Conservation (phyloP, 2,797 vertebrate species). For the Coregonus sp. region DNA sequence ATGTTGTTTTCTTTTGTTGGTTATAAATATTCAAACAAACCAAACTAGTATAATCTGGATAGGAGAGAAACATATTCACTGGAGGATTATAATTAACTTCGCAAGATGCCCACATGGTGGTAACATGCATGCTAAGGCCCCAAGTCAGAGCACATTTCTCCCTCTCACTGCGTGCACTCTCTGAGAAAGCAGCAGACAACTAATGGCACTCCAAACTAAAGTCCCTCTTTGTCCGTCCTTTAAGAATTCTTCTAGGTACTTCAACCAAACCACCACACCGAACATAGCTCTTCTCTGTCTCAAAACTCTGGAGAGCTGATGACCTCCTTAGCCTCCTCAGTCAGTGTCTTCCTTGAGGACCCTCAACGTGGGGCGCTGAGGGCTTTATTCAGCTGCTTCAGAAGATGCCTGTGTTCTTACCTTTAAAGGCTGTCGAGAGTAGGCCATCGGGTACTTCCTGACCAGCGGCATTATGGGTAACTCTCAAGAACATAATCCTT, state of each 20-base stretch:
- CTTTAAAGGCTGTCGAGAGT: not conserved
- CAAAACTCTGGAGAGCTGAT: conserved; percentile 2
- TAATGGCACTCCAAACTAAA: not conserved
- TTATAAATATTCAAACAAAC: not conserved
- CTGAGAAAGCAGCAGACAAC: not conserved
- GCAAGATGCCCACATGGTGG: not conserved
- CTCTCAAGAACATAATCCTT: not conserved
- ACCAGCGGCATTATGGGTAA: not conserved
- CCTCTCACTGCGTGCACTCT: not conserved
- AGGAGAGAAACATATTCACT: not conserved
- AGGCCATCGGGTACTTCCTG: not conserved
- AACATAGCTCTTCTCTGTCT: not conserved
- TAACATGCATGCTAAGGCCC: not conserved
- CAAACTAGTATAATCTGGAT: conserved; percentile 2
- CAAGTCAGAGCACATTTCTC: not conserved
- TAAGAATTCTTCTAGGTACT: conserved; percentile 2
- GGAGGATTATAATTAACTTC: not conserved
- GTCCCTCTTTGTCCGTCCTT: conserved; percentile 4
- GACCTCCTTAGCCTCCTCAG: not conserved
- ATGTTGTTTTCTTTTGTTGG: not conserved
- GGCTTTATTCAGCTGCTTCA: not conserved
- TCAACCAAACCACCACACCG: not conserved
- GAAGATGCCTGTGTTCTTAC: not conserved
- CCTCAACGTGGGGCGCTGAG: not conserved
- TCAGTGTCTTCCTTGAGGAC: not conserved